Evolutionary conservation across 30 jellyfish, hydroid and myxozoan genomes (phyloP).

Genomic region (Aurelia coerulea): DNA sequence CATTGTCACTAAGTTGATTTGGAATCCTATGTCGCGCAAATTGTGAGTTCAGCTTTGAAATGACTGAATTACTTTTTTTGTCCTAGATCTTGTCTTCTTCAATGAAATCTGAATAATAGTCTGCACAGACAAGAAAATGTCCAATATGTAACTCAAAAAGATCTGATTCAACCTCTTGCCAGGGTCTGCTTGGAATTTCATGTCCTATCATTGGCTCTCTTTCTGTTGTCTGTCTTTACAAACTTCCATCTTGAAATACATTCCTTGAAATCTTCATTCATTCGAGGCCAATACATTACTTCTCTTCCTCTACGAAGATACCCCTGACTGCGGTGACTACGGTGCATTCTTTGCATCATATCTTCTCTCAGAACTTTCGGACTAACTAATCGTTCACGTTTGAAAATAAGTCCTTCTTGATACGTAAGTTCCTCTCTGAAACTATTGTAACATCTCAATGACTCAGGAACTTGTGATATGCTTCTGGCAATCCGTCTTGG

Average conservation of each 20-base stretch:
- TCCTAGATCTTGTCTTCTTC: conserved; percentile 37
- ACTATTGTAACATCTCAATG: conserved; percentile 18
- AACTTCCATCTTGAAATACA: conserved; percentile 28
- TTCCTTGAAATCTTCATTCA: conserved; percentile 36
- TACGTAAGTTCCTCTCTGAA: no score
- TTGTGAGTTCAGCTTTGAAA: background rate
- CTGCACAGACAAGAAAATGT: conserved; percentile 34
- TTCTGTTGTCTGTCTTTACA: conserved; percentile 14
- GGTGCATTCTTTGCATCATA: conserved; percentile 22
- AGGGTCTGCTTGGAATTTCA: conserved; percentile 13
- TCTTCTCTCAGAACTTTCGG: conserved; percentile 51
- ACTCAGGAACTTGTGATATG: conserved; percentile 28
- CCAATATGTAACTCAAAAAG: background rate
- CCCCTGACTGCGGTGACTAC: conserved; percentile 33
- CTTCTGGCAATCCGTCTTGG: conserved; percentile 68
- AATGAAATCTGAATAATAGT: conserved; percentile 17
- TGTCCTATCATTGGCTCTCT: conserved; percentile 35
- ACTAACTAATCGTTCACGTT: conserved; percentile 58
- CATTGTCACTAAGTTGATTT: conserved; percentile 29
- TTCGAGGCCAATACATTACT: conserved; percentile 45
- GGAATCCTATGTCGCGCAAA: conserved; percentile 52
- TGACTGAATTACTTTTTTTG: conserved; percentile 2
- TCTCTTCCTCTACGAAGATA: conserved; percentile 39
- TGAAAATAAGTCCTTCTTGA: background rate
- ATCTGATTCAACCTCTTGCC: conserved; percentile 11